phyloP scores from a whole-genome alignment of 2,888 invertebrate species.

The Coelopa pilipes region DNA sequence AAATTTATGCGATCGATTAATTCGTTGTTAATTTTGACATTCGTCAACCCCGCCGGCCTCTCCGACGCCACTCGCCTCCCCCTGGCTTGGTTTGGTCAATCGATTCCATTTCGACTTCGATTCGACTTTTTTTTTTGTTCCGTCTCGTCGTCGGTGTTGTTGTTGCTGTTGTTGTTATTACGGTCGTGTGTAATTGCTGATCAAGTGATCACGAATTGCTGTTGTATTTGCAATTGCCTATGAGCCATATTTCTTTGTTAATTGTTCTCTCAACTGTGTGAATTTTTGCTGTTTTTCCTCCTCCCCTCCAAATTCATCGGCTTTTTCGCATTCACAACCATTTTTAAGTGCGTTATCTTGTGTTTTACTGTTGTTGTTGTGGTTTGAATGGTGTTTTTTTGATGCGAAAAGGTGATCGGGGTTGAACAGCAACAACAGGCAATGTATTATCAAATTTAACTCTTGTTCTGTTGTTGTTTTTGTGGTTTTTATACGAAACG shows the following conservation, averaged over 20 bases:
- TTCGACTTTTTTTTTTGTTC: constrained; percentile 13
- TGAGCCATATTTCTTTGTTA: constrained; percentile 33
- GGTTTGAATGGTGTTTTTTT: not conserved
- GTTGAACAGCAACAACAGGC: constrained; percentile 9
- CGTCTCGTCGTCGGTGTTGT: no score
- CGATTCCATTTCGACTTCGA: constrained; percentile 3
- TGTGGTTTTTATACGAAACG: constrained; percentile 40
- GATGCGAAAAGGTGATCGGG: constrained; percentile 16
- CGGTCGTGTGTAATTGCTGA: not conserved
- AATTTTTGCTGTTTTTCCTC: constrained; percentile 31
- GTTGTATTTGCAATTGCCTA: constrained; percentile 13
- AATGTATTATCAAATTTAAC: constrained; percentile 32
- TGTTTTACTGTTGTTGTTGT: constrained; percentile 1
- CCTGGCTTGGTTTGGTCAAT: constrained; percentile 5
- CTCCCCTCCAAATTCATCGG: no score
- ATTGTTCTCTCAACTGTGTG: constrained; percentile 31
- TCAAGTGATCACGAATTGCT: not conserved
- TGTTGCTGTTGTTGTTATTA: not conserved
- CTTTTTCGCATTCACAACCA: not conserved
- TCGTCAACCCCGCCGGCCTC: not conserved
- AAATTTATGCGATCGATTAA: constrained; percentile 60
- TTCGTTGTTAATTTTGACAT: constrained; percentile 51
- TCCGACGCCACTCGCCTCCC: not conserved
- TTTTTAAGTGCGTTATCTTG: not conserved
- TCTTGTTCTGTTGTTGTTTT: constrained; percentile 27